A percentile compares a stretch with the other conserved stretches of the same genome.
phyloP scores from a whole-genome alignment of 2,888 invertebrate species.

The Sthenelais limicola region DNA sequence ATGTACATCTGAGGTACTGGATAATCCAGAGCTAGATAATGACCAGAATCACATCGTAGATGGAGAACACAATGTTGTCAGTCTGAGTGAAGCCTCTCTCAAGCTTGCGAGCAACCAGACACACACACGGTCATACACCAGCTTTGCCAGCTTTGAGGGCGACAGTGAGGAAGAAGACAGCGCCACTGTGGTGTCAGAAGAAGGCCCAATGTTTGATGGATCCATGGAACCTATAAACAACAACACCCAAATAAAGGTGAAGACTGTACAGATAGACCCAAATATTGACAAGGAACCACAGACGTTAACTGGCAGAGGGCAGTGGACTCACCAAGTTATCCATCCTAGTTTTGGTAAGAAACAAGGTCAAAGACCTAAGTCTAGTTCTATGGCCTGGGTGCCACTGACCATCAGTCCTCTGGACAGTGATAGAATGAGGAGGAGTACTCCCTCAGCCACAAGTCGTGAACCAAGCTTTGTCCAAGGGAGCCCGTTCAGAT shows the following conservation, averaged over 20 bases:
- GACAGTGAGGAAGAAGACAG: constrained; percentile 25
- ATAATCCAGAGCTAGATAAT: not conserved
- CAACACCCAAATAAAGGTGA: not conserved
- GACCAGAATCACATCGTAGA: not conserved
- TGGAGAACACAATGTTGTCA: not conserved
- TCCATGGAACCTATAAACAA: not conserved
- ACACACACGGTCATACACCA: constrained; percentile 11
- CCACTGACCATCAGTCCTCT: constrained; percentile 18
- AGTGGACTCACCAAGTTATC: not conserved
- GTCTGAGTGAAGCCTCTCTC: constrained; percentile 11
- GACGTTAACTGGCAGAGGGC: no score
- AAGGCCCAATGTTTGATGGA: not conserved
- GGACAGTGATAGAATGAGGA: constrained; percentile 22
- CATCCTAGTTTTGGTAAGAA: constrained; percentile 8
- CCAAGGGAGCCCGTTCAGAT: constrained; percentile 17
- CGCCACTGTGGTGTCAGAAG: not conserved
- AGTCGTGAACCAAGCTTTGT: constrained; percentile 16
- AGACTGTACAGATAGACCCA: not conserved
- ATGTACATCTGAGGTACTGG: not conserved
- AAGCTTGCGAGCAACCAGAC: not conserved
- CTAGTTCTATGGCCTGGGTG: constrained; percentile 1
- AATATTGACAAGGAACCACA: not conserved
- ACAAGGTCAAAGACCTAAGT: not conserved
- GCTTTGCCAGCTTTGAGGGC: constrained; percentile 21
- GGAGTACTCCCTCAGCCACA: constrained; percentile 1